Base-by-base conservation (phyloP, 2,113 vertebrate species). In the Hymenochirus boettgeri region DNA sequence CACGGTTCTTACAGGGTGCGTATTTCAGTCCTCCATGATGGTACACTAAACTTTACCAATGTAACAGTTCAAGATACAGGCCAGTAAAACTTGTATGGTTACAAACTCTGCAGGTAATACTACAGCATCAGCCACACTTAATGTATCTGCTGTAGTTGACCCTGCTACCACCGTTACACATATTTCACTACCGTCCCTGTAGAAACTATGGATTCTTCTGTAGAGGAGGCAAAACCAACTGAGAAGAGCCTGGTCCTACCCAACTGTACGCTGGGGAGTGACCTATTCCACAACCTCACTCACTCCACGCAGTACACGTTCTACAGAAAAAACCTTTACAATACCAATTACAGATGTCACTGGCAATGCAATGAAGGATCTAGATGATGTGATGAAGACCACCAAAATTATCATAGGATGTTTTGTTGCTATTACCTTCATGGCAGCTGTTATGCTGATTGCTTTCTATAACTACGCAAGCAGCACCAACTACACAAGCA, bases 11-110 rank as follows among this genome's bases (percentile, higher is more conserved):
- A 98, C 78, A 77, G 88, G 6, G 96, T 98, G n/a, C 73, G 96
- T 6, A 98, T 98, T 75, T 98, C 95, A 0, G 96, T 98, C 13
- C 76, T 98, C 46, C 95, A 98, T 21, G 96, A 98, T 6, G 95
- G 95, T 10, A 98, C 95, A 0, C 87, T 98, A 51, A 98, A 98
- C 78, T 97, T 98, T 77, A 98, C 94, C 59, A 98, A 97, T 7
- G 96, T 97, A 70, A 98, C 96, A 0, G 86, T 98, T 76, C 91
- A 96, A 42, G 96, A 98, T 76, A 98, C 95, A 0, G 96, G 96
- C 8, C 93, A 95, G 70, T 98, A 98, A 83, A n/a, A 97, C 96
- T 11, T 98, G 96, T 75, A 96, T 98, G 93, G 96, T 98, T 22
- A 97, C 93, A 79, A 98, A 97, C 61, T 92, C 95, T 0, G 95